Evolutionary conservation across 2,113 vertebrate genomes (phyloP).

Genomic region (Tachysurus fulvidraco): DNA sequence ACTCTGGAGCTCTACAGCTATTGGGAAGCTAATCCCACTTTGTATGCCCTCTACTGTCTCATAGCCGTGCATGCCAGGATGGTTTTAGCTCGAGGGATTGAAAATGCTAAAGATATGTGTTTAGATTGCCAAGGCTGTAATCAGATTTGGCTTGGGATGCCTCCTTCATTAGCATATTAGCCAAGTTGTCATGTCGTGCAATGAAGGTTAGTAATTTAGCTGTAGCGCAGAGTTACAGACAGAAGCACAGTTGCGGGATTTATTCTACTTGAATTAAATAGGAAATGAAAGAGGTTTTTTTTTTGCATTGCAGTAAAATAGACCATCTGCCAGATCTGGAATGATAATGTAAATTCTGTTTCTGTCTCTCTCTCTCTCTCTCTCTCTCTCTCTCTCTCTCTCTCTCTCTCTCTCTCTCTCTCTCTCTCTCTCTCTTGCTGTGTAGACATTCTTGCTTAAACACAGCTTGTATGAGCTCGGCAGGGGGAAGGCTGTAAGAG

Average conservation of each 20-base stretch:
- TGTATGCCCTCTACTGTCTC: slow-evolving; percentile 52
- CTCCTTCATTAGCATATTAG: slow-evolving; percentile 12
- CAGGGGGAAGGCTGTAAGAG: slow-evolving; percentile 62
- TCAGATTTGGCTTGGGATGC: slow-evolving; percentile 8
- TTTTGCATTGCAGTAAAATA: not conserved
- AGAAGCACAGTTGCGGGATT: not conserved
- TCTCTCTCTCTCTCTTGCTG: slow-evolving; percentile 48
- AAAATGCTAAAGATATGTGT: slow-evolving; percentile 24
- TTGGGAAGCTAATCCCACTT: slow-evolving; percentile 63
- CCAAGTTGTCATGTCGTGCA: slow-evolving; percentile 11
- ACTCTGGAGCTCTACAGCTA: slow-evolving; percentile 53
- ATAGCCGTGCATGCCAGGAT: slow-evolving; percentile 17
- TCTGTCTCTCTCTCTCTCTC: slow-evolving; percentile 38
- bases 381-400: slow-evolving; percentile 8
- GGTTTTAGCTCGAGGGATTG: slow-evolving; percentile 10
- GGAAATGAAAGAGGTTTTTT: not conserved
- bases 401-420: slow-evolving; percentile 41
- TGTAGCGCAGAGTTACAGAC: not conserved
- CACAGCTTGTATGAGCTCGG: slow-evolving; percentile 62
- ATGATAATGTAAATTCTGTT: slow-evolving; percentile 33
- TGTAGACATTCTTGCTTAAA: slow-evolving; percentile 62
- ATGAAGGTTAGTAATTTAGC: slow-evolving; percentile 5
- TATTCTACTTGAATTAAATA: not conserved
- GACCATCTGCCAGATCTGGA: slow-evolving; percentile 31
- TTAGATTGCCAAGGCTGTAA: slow-evolving; percentile 29